These are phyloP conservation scores for Pelagia noctiluca DNA, from an alignment of 30 jellyfish, hydroid and myxozoan species.

Conservation along the genomic window DNA sequence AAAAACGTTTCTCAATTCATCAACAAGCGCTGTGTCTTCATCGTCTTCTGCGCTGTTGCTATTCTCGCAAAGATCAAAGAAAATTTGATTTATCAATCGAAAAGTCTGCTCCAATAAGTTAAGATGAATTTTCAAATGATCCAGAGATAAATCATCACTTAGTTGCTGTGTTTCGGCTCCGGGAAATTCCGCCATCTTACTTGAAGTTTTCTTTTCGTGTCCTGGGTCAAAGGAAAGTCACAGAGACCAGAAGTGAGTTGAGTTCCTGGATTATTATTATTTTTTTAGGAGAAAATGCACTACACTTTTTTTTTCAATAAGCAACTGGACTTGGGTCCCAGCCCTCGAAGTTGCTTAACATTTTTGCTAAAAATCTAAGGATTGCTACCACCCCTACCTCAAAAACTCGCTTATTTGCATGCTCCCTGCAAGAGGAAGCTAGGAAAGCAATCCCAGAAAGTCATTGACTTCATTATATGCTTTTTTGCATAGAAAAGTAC, in stretches of 20 bases:
- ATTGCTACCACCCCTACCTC: too few species aligned
- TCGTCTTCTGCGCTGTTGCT: slow-evolving; percentile 10
- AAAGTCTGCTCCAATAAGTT: slow-evolving; percentile 18
- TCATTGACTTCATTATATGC: too few species aligned
- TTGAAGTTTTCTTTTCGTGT: slow-evolving; percentile 5
- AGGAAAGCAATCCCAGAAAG: too few species aligned
- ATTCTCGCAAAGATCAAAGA: slow-evolving; percentile 6
- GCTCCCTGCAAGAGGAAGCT: too few species aligned
- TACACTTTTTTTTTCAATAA: too few species aligned
- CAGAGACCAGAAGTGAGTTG: neutral
- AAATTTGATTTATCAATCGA: slow-evolving; percentile 7
- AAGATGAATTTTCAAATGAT: slow-evolving; percentile 1
- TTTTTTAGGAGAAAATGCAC: too few species aligned
- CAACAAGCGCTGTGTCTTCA: slow-evolving; percentile 13
- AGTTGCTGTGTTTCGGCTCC: slow-evolving; percentile 24
- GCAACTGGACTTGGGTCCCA: too few species aligned
- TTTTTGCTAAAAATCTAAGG: too few species aligned
- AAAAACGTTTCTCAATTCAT: slow-evolving; percentile 21
- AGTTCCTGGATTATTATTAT: neutral
- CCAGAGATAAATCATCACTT: slow-evolving; percentile 1
- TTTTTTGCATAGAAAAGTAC: too few species aligned
- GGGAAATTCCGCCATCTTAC: slow-evolving; percentile 11
- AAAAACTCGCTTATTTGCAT: too few species aligned
- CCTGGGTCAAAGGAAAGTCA: neutral
- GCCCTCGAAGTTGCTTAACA: too few species aligned